Base-by-base conservation (phyloP, 2,888 invertebrate species). In the Tetragonisca angustula region DNA sequence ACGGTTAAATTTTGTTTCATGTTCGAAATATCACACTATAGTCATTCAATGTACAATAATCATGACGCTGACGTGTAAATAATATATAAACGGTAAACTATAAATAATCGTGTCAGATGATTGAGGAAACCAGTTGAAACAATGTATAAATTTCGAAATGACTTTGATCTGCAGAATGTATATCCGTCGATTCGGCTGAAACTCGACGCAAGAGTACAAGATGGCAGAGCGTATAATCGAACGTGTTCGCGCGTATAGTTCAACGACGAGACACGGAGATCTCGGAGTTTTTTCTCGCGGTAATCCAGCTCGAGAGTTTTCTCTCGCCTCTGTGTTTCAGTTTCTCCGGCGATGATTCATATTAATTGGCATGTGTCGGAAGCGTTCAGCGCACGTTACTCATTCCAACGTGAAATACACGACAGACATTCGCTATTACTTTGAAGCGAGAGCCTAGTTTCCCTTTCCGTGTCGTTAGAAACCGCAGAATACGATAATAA, bases 401-500 rank as follows among this genome's bases (percentile, higher is more conserved):
- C 65, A 61, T 80, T 70, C 49, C 80, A 32, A 32, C 36, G 24
- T 80, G 73, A 80, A 80, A 80, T 67, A 80, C 52, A 75, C 43
- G 76, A 76, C 76, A 67, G 76, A 67, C 80, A 65, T 76, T 80
- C 65, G 65, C 65, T 80, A 67, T 76, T 80, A 67, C 76, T 76
- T 71, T 61, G 76, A 67, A 67, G 65, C 56, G 65, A 61, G 61
- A 62, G 75, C 71, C 70, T 73, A 73, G 43, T 64, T 76, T 67
- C 67, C 76, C 75, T 81, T 76, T 80, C 69, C n/a, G 72, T 69
- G 76, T 81, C 81, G 84, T 87, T 84, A 64, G 75, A 80, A 76
- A 87, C 87, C 87, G 85, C 88, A 85, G 85, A 87, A 87, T 82
- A 78, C 82, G 87, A 79, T 87, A 88, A 87, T 87, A 87, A 87